phyloP scores from a whole-genome alignment of 2,888 invertebrate species.

The Terebella lapidaria region DNA sequence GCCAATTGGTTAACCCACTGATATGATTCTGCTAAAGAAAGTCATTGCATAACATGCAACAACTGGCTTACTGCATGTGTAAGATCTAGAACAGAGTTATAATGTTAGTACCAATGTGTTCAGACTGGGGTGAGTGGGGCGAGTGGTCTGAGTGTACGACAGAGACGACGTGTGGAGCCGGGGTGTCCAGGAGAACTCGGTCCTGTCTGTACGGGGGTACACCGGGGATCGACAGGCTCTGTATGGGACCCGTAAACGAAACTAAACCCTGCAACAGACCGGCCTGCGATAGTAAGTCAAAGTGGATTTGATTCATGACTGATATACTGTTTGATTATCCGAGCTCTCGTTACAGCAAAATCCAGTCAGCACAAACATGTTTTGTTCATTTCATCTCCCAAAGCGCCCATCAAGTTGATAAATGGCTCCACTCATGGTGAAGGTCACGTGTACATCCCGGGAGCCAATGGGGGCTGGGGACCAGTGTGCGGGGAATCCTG shows the following conservation, averaged over 20 bases:
- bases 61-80: no score
- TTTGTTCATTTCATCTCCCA: no score
- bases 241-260: slow-evolving; percentile 21
- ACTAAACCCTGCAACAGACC: slow-evolving; percentile 17
- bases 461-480: slow-evolving; percentile 14
- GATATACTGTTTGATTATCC: no score
- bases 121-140: slow-evolving; percentile 44
- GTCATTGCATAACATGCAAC: no score
- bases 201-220: slow-evolving; percentile 32
- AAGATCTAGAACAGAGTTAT: no score
- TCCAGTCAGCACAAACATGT: no score
- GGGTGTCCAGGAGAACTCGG: slow-evolving; percentile 32
- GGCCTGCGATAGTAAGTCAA: slow-evolving; percentile 21
- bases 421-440: slow-evolving; percentile 10
- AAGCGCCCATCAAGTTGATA: slow-evolving; percentile 10
- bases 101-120: no score
- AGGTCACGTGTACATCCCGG: slow-evolving; percentile 17
- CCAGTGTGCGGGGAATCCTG: slow-evolving; percentile 20
- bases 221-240: slow-evolving; percentile 17
- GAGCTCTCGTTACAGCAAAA: no score
- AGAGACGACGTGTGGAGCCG: slow-evolving; percentile 37
- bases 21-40: background rate
- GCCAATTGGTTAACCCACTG: background rate
- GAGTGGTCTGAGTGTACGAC: slow-evolving; percentile 42
- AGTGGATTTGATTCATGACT: no score